Conservation (phyloP, 2,113 vertebrate genomes). For the Pterocles orientalis region DNA sequence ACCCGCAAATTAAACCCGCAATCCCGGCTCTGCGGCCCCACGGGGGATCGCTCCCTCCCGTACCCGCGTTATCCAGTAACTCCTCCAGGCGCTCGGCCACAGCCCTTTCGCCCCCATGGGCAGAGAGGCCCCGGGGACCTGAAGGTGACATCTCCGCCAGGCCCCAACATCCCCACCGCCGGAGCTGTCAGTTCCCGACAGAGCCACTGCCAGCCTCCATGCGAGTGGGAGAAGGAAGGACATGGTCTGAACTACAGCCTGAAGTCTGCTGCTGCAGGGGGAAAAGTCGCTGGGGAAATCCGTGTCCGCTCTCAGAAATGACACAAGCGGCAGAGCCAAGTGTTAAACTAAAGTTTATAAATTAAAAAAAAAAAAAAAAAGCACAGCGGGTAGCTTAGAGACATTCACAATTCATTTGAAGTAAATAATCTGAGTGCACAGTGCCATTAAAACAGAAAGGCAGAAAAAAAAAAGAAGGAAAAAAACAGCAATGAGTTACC, state of each 20-base stretch:
- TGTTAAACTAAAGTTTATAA: constrained; percentile 81
- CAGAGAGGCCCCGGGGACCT: rapidly evolving
- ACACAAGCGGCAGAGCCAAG: constrained; percentile 1
- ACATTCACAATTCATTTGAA: constrained; percentile 75
- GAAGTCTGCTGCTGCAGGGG: neutral
- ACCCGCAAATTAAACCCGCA: neutral
- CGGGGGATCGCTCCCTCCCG: neutral
- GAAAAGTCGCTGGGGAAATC: neutral
- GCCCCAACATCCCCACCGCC: neutral
- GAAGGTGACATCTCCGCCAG: neutral
- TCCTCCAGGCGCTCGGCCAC: neutral
- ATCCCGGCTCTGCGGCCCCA: neutral
- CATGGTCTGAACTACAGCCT: neutral
- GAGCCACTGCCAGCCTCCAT: neutral
- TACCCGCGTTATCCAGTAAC: neutral
- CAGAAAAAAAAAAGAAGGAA: neutral
- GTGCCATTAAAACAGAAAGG: constrained; percentile 65
- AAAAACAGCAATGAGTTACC: neutral
- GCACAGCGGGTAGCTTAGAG: constrained; percentile 73
- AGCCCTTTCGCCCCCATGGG: neutral
- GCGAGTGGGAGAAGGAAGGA: neutral
- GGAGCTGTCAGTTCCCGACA: neutral
- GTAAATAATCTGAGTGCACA: constrained; percentile 79
- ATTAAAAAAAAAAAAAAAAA: constrained; percentile 65
- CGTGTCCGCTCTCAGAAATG: constrained; percentile 6